Conservation (phyloP, 2,888 invertebrate species). For the Euzophera pinguis region DNA sequence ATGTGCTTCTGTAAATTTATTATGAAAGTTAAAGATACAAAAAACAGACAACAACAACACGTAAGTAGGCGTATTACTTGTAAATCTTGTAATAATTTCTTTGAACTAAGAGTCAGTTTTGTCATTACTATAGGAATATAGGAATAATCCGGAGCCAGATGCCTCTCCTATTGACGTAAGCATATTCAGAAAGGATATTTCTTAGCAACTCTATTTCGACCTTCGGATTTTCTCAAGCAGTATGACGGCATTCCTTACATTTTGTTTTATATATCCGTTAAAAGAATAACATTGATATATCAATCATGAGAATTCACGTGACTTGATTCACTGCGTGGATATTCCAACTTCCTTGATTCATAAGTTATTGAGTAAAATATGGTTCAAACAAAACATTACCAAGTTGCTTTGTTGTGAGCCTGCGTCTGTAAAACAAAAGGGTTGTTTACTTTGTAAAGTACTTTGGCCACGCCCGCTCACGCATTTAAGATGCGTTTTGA, state of each 20-base stretch:
- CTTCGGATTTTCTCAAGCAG: background rate
- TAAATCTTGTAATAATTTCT: too few relatives aligned
- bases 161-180: too few relatives aligned
- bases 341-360: background rate
- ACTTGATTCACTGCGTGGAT: background rate
- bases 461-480: constrained; percentile 11
- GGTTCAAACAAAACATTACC: constrained; percentile 8
- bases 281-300: background rate
- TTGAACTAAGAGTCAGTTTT: too few relatives aligned
- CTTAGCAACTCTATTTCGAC: too few relatives aligned
- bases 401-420: constrained; percentile 20
- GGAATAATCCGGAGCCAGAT: too few relatives aligned
- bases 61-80: too few relatives aligned
- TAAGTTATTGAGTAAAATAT: constrained; percentile 7
- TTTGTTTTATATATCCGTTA: background rate
- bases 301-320: constrained; percentile 1
- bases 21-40: too few relatives aligned
- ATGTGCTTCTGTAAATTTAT: too few relatives aligned
- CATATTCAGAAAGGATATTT: too few relatives aligned
- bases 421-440: constrained; percentile 16
- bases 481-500: constrained; percentile 23
- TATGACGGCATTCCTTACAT: background rate
- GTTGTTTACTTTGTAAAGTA: constrained; percentile 11
- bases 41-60: too few relatives aligned
- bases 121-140: too few relatives aligned